Percentiles rank a stretch among this genome's conserved stretches.
These are phyloP conservation scores for Cantharis lateralis DNA, from an alignment of 2,888 invertebrate species.

Conservation along the genomic window DNA sequence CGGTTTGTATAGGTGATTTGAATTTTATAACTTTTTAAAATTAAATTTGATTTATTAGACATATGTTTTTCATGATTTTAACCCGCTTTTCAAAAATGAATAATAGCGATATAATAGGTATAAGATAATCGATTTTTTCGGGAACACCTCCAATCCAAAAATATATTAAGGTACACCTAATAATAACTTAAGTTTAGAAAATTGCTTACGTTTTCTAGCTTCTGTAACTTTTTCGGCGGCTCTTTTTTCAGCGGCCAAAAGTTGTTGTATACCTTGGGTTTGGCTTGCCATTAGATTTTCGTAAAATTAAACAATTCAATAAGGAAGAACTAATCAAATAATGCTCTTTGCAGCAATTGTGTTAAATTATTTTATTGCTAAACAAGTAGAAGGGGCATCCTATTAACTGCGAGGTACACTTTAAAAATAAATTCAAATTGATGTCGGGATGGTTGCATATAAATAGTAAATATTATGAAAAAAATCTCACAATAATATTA, in stretches of 20 bases:
- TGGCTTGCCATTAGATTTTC: conserved; percentile 50
- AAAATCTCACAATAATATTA: neutral
- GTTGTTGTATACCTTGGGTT: conserved; percentile 56
- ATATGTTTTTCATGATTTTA: neutral
- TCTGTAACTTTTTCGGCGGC: conserved; percentile 56
- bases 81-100: too few species aligned
- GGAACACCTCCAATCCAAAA: conserved; percentile 6
- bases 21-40: too few species aligned
- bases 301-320: conserved; percentile 4
- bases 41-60: neutral
- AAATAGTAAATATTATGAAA: neutral
- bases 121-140: neutral
- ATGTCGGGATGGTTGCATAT: conserved; percentile 18
- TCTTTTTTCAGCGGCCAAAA: conserved; percentile 54
- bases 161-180: conserved; percentile 12
- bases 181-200: conserved; percentile 14
- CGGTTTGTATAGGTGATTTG: neutral
- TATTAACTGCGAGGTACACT: conserved; percentile 4
- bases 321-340: conserved; percentile 28
- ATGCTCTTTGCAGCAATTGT: conserved; percentile 27
- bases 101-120: neutral
- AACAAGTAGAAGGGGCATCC: conserved; percentile 24
- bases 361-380: conserved; percentile 35
- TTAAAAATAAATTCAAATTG: conserved; percentile 32
- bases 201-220: conserved; percentile 56